Conservation (phyloP, 2,113 vertebrate genomes). For the Ailurus styani region DNA sequence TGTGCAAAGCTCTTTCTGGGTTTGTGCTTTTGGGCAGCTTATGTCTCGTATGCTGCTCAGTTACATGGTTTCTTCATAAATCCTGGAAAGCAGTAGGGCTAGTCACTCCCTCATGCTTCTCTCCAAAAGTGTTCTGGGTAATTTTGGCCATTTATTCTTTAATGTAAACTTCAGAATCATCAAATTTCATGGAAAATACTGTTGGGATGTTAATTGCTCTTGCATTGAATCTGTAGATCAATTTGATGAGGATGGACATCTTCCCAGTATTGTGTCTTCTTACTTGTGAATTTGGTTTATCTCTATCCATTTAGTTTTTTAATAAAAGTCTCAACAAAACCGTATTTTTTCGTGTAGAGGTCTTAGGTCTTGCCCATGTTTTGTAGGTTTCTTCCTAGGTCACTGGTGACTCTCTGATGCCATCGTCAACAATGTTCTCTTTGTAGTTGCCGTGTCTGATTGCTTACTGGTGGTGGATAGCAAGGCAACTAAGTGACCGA, state of each 20-base stretch:
- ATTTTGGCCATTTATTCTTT: neutral
- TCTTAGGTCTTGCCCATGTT: neutral
- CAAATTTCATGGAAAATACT: neutral
- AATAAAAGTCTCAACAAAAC: neutral
- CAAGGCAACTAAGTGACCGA: neutral
- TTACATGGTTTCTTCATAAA: neutral
- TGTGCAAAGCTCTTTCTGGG: too few species aligned
- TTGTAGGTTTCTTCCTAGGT: neutral
- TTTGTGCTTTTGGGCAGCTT: neutral
- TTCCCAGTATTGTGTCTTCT: neutral
- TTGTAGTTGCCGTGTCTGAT: neutral
- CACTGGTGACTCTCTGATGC: neutral
- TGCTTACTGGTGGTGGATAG: neutral
- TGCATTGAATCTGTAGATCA: neutral
- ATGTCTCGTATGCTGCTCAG: rapidly evolving
- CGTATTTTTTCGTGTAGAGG: neutral
- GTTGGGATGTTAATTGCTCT: neutral
- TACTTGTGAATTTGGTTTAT: neutral
- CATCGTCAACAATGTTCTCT: neutral
- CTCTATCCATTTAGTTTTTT: neutral
- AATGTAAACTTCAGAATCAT: neutral
- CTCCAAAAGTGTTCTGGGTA: neutral
- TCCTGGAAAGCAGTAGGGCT: neutral
- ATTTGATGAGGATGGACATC: neutral
- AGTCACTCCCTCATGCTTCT: neutral